Percentiles rank a stretch among this genome's conserved stretches.
These are phyloP conservation scores for Lamellibrachia columna DNA, from an alignment of 2,888 invertebrate species.

Conservation along the genomic window DNA sequence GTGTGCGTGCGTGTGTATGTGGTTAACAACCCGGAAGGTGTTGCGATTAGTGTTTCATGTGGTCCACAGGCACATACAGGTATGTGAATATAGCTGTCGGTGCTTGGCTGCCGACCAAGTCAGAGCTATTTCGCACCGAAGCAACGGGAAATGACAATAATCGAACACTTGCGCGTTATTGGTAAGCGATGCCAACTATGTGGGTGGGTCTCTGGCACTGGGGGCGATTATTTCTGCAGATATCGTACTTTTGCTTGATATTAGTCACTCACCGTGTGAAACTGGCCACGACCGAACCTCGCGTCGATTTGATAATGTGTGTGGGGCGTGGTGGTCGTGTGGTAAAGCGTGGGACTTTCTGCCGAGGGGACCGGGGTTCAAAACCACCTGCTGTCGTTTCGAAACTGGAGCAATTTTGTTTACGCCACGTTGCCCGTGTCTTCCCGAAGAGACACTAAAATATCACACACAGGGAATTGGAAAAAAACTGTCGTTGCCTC, in stretches of 20 bases:
- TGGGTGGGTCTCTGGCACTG: background rate
- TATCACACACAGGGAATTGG: too few relatives aligned
- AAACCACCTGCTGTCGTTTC: too few relatives aligned
- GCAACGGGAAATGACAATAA: background rate
- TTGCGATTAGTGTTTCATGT: background rate
- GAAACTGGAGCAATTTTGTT: too few relatives aligned
- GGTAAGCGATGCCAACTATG: background rate
- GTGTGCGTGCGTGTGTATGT: background rate
- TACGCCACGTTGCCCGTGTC: too few relatives aligned
- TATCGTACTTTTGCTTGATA: background rate
- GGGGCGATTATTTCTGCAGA: background rate
- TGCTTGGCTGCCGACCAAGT: background rate
- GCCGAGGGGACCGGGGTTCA: too few relatives aligned
- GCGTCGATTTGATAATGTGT: background rate
- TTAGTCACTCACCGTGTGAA: background rate
- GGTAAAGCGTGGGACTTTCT: too few relatives aligned
- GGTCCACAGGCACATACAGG: background rate
- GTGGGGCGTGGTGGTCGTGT: too few relatives aligned
- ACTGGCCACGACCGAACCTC: background rate
- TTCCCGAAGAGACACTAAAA: too few relatives aligned
- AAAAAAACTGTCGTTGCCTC: too few relatives aligned
- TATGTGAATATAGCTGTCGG: slow-evolving; percentile 1
- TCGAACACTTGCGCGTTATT: background rate
- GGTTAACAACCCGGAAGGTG: background rate
- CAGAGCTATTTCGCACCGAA: background rate